Conservation (phyloP, 37 sponge, comb jelly and placozoan genomes). For the Beroe forskalii region DNA sequence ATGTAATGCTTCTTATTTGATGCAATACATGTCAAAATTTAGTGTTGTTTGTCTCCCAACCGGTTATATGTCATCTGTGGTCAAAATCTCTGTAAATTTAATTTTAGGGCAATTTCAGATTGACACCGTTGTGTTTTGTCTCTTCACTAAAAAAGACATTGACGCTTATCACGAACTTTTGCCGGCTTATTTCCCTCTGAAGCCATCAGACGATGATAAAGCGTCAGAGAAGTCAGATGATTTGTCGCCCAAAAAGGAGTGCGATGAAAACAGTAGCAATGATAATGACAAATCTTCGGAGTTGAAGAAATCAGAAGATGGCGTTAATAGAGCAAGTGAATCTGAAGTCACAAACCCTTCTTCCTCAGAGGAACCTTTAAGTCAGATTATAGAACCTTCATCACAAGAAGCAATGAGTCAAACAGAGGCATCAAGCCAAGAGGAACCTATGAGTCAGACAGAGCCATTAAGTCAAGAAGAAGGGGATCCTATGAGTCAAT, state of each 20-base stretch:
- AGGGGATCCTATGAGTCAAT: not conserved
- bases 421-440: not conserved
- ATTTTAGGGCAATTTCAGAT: too few relatives aligned
- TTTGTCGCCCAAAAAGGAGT: not conserved
- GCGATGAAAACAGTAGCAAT: not conserved
- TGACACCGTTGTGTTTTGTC: slow-evolving; percentile 72
- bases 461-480: not conserved
- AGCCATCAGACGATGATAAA: not conserved
- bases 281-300: not conserved
- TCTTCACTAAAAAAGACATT: slow-evolving; percentile 68
- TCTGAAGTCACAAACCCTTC: not conserved
- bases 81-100: too few relatives aligned
- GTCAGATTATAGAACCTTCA: too few relatives aligned
- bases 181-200: slow-evolving; percentile 71
- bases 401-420: slow-evolving; percentile 5
- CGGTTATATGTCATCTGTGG: too few relatives aligned
- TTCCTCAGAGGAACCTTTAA: not conserved
- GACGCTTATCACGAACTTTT: slow-evolving; percentile 70
- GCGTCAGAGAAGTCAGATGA: not conserved
- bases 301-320: too few relatives aligned
- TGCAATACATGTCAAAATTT: too few relatives aligned
- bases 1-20: too few relatives aligned
- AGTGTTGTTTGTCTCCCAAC: too few relatives aligned
- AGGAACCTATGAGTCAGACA: not conserved
- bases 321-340: too few relatives aligned